phyloP scores from a whole-genome alignment of 1,140 invertebrate species.

The Plutomurus gul region DNA sequence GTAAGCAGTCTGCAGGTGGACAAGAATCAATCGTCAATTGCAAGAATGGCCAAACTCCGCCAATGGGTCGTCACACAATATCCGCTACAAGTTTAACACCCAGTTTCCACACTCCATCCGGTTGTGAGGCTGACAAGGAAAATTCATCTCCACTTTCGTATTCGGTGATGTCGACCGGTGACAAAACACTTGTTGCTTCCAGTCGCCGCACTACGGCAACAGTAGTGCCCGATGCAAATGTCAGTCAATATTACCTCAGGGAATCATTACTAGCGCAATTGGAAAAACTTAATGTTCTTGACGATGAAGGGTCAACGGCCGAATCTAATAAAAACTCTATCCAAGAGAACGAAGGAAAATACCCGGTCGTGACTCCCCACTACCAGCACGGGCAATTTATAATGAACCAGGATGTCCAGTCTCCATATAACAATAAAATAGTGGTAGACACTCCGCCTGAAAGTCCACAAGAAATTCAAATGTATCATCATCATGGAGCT shows the following conservation, averaged over 20 bases:
- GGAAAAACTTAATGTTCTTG: neutral
- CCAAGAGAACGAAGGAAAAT: neutral
- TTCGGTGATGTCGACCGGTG: neutral
- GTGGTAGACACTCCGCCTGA: neutral
- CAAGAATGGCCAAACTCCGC: no score
- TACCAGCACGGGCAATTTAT: no score
- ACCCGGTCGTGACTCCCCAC: no score
- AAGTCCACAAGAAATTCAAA: neutral
- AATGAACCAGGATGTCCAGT: neutral
- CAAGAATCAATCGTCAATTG: neutral
- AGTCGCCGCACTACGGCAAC: neutral
- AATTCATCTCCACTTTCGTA: neutral
- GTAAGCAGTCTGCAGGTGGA: neutral
- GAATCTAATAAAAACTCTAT: neutral
- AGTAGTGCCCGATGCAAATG: neutral
- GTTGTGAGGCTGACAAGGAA: neutral
- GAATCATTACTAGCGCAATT: neutral
- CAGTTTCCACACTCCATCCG: neutral
- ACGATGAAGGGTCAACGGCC: neutral
- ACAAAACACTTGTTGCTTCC: constrained; percentile 10
- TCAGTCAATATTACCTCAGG: neutral
- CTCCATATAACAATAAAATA: neutral
- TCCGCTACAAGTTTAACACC: neutral
- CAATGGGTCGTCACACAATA: neutral
- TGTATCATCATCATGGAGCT: neutral